Evolutionary conservation across 2,888 invertebrate species (phyloP), one percentile per base, ranked within the genome.

Genomic region (Oithona nana): DNA sequence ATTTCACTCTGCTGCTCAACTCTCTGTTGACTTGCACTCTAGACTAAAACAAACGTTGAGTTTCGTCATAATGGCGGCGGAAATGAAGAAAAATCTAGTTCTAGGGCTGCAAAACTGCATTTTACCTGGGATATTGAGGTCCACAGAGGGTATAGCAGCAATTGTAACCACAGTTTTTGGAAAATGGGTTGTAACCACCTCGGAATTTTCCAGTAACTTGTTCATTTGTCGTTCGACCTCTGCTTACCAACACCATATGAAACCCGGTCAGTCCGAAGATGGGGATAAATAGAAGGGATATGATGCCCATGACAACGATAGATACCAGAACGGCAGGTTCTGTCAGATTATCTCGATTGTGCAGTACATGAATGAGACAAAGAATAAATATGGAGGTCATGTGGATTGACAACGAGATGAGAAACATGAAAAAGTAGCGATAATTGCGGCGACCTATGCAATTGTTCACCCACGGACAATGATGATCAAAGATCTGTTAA

Each of bases 161-260:
- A 75, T 98, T 98, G 71, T 84, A 81, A 81, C 87, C 86, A 74
- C 94, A 97, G 30, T 95, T 95, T 71, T 84, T 80, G 3, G 92
- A 93, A 77, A 97, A 98, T 62, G 98, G 98, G 79, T 98, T 98
- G 75, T 89, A 93, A 49, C 94, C 97, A 63, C 93, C 93, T 71
- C 93, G 89, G 78, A 97, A 98, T 78, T 97, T 97, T 64, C 95
- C 95, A 20, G 98, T 98, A 66, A 98, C 97, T 80, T 99, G 98
- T 77, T 99, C 98, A 76, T 98, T 99, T 67, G 98, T 98, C 64
- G 98, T 98, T 67, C 97, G 81, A 49, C 97, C 98, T 66, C 95
- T 79, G 29, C 92, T 86, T 62, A 99, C 94, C 68, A 98, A 80
- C 70, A 97, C 87, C 79, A 95, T 84, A 75, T 98, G 98, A 77